phyloP scores from a whole-genome alignment of 2,888 invertebrate genomes.

The Celastrina argiolus region DNA sequence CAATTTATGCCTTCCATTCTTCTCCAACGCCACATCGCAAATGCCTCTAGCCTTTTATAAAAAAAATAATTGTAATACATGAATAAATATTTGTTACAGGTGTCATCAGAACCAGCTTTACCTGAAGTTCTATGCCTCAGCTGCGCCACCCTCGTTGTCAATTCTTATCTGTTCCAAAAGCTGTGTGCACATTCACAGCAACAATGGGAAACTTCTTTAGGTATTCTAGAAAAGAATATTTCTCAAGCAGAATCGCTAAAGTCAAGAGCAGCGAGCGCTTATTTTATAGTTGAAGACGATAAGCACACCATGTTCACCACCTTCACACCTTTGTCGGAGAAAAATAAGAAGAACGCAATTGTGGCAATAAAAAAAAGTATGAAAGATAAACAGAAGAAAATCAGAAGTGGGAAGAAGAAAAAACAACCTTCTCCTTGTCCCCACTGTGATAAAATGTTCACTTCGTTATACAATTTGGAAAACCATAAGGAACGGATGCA shows the following conservation, averaged over 20 bases:
- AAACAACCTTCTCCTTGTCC: conserved; percentile 47
- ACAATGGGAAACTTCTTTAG: conserved; percentile 46
- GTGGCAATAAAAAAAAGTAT: conserved; percentile 46
- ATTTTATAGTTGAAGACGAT: conserved; percentile 44
- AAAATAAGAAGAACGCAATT: conserved; percentile 44
- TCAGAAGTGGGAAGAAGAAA: conserved; percentile 37
- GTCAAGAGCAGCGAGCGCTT: conserved; percentile 43
- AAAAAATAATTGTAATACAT: too few relatives aligned
- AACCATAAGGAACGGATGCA: conserved; percentile 55
- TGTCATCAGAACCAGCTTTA: too few relatives aligned
- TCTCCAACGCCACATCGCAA: too few relatives aligned
- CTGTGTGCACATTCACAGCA: conserved; percentile 46
- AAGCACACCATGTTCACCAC: conserved; percentile 53
- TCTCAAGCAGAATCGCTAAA: conserved; percentile 39
- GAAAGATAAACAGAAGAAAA: conserved; percentile 40
- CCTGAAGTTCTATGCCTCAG: conserved; percentile 52
- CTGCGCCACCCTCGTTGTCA: conserved; percentile 49
- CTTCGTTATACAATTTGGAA: conserved; percentile 41
- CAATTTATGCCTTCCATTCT: too few relatives aligned
- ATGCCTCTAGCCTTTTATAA: too few relatives aligned
- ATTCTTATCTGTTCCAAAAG: conserved; percentile 53
- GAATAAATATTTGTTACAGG: too few relatives aligned
- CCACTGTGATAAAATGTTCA: conserved; percentile 52
- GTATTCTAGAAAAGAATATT: conserved; percentile 41
- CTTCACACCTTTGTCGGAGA: conserved; percentile 37